A percentile compares a stretch with the other conserved stretches of the same genome.
phyloP scores from a whole-genome alignment of 2,113 vertebrate species.

The Engraulis encrasicolus region DNA sequence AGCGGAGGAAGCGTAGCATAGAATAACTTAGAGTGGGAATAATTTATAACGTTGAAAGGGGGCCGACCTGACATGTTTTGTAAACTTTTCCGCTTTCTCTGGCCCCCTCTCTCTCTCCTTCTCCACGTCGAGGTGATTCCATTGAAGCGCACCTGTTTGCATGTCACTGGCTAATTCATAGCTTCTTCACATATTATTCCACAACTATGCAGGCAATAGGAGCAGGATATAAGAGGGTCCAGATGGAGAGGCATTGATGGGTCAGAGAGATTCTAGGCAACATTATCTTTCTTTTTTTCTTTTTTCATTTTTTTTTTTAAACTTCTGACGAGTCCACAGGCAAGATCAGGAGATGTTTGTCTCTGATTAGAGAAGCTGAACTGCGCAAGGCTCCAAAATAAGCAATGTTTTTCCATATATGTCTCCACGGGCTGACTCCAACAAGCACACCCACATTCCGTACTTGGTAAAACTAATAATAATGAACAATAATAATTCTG shows the following conservation, averaged over 20 bases:
- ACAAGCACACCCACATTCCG: too few relatives aligned
- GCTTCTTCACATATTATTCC: slow-evolving; percentile 50
- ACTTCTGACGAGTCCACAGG: not conserved
- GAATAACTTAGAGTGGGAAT: slow-evolving; percentile 58
- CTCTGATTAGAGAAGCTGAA: not conserved
- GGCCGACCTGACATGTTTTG: slow-evolving; percentile 44
- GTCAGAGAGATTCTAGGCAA: slow-evolving; percentile 4
- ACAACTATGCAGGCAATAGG: slow-evolving; percentile 30
- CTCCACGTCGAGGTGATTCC: slow-evolving; percentile 63
- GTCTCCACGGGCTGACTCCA: not conserved
- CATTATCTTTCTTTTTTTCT: not conserved
- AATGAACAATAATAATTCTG: too few relatives aligned
- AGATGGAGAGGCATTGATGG: slow-evolving; percentile 57
- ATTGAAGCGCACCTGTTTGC: slow-evolving; percentile 70
- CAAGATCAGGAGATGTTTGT: not conserved
- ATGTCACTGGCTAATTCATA: slow-evolving; percentile 70
- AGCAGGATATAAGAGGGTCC: slow-evolving; percentile 63
- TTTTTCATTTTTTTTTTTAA: too few relatives aligned
- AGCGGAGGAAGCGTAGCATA: not conserved
- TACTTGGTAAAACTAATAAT: too few relatives aligned
- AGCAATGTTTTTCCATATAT: not conserved
- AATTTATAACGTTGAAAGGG: slow-evolving; percentile 52
- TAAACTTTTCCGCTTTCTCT: not conserved
- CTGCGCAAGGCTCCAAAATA: not conserved
- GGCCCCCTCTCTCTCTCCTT: slow-evolving; percentile 48